Conservation (phyloP, 2,113 vertebrate genomes). For the Triplophysa siluroides region DNA sequence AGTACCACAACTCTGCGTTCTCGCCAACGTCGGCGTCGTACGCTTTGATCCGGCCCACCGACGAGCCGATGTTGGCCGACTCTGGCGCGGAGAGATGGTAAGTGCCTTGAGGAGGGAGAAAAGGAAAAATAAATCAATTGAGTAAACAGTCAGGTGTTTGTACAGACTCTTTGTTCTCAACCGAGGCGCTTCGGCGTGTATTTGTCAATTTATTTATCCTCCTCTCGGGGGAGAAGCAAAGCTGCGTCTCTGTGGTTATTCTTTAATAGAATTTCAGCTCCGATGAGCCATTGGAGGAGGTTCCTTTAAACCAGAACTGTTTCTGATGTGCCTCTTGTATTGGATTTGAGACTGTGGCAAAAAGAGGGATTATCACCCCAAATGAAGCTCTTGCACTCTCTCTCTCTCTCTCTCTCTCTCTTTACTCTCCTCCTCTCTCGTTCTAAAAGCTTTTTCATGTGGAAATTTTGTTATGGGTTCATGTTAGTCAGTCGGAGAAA, state of each 20-base stretch:
- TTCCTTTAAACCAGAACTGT: conserved; percentile 25
- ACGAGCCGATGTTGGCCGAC: conserved; percentile 82
- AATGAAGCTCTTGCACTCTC: conserved; percentile 33
- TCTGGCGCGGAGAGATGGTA: conserved; percentile 87
- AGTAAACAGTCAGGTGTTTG: conserved; percentile 44
- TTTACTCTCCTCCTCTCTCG: background rate
- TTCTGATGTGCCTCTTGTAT: conserved; percentile 46
- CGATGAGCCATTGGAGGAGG: conserved; percentile 42
- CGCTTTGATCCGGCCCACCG: conserved; percentile 90
- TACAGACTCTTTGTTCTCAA: conserved; percentile 43
- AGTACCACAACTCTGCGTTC: conserved; percentile 91
- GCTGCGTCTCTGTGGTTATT: conserved; percentile 43
- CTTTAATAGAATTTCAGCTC: conserved; percentile 56
- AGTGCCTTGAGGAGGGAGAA: conserved; percentile 73
- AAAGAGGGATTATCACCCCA: conserved; percentile 51
- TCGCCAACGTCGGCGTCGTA: conserved; percentile 87
- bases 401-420: conserved; percentile 6
- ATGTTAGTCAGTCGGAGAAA: conserved; percentile 3
- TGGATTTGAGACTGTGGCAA: conserved; percentile 41
- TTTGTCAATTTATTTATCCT: conserved; percentile 50
- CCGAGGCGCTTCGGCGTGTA: background rate
- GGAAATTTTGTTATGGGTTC: conserved; percentile 19
- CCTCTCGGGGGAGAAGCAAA: conserved; percentile 33
- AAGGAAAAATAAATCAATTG: conserved; percentile 39
- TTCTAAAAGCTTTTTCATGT: conserved; percentile 8